These are phyloP conservation scores for Pontoporia blainvillei DNA, from an alignment of 2,113 vertebrate species.

Conservation along the genomic window DNA sequence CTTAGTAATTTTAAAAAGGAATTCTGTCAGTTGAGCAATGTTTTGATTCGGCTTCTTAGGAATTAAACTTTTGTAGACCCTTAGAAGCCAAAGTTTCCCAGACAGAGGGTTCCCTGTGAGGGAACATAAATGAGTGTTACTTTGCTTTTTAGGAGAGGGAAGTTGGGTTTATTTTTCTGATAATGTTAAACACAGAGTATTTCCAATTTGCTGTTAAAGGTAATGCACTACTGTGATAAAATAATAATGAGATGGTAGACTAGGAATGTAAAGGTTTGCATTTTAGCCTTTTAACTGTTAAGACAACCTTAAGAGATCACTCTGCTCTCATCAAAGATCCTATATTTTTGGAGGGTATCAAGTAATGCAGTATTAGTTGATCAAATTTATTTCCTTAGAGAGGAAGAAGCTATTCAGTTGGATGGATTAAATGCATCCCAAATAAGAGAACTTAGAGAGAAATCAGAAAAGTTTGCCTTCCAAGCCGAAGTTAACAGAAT, in stretches of 20 bases:
- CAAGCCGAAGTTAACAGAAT: slow-evolving; percentile 99
- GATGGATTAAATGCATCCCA: slow-evolving; percentile 97
- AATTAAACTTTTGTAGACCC: background rate
- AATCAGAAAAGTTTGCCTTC: slow-evolving; percentile 96
- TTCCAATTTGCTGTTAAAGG: background rate
- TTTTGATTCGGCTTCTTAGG: background rate
- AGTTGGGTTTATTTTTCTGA: background rate
- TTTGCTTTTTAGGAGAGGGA: background rate
- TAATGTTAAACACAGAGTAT: slow-evolving; percentile 23
- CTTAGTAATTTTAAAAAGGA: background rate
- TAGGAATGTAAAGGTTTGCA: background rate
- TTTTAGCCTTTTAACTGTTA: background rate
- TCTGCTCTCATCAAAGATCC: background rate
- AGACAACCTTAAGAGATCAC: background rate
- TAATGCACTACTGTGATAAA: background rate
- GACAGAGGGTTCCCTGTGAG: background rate
- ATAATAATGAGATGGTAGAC: background rate
- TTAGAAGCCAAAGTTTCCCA: background rate
- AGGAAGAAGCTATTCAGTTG: slow-evolving; percentile 97
- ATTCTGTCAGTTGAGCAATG: background rate
- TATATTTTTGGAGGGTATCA: background rate
- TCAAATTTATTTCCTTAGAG: slow-evolving; percentile 80
- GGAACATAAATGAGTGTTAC: background rate
- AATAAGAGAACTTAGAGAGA: slow-evolving; percentile 97
- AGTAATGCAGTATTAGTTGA: slow-evolving; percentile 15